Evolutionary conservation across 1,140 invertebrate genomes (phyloP).

Genomic region (Drosophila orosa): DNA sequence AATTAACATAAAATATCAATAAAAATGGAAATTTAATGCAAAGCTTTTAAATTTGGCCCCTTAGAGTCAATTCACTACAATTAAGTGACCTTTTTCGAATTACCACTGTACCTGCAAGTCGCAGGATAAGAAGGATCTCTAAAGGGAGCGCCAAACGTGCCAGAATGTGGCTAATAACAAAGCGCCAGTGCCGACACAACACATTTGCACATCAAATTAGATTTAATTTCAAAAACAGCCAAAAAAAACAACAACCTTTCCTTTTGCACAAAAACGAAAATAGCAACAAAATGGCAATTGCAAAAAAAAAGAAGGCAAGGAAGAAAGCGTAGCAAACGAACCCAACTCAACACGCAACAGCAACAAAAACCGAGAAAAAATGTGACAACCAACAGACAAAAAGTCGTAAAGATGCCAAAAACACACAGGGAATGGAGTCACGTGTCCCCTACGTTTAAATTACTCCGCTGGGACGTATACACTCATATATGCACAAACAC

Average conservation of each 20-base stretch:
- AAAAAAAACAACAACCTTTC: slow-evolving; percentile 23
- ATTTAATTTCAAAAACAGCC: slow-evolving; percentile 64
- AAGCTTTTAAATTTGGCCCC: neutral
- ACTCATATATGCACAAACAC: slow-evolving; percentile 12
- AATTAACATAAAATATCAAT: neutral
- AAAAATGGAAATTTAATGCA: neutral
- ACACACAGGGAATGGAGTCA: slow-evolving; percentile 68
- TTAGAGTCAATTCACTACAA: too few relatives aligned
- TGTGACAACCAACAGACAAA: slow-evolving; percentile 54
- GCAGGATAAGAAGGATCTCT: slow-evolving; percentile 3
- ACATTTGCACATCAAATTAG: slow-evolving; percentile 65
- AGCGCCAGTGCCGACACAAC: slow-evolving; percentile 35
- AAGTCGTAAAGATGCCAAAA: slow-evolving; percentile 53
- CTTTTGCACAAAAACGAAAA: slow-evolving; percentile 7
- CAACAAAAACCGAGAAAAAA: slow-evolving; percentile 50
- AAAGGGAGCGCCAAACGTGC: slow-evolving; percentile 26
- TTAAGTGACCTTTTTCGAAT: neutral
- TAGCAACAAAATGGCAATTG: slow-evolving; percentile 13
- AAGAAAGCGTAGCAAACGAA: slow-evolving; percentile 10
- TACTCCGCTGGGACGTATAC: slow-evolving; percentile 43
- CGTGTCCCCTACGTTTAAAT: slow-evolving; percentile 54
- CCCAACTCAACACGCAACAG: slow-evolving; percentile 32
- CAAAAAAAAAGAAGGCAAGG: slow-evolving; percentile 18
- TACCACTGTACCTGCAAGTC: slow-evolving; percentile 15
- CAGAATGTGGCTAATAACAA: slow-evolving; percentile 40